Base-by-base conservation (phyloP, 2,797 vertebrate species). In the Notolabrus celidotus region DNA sequence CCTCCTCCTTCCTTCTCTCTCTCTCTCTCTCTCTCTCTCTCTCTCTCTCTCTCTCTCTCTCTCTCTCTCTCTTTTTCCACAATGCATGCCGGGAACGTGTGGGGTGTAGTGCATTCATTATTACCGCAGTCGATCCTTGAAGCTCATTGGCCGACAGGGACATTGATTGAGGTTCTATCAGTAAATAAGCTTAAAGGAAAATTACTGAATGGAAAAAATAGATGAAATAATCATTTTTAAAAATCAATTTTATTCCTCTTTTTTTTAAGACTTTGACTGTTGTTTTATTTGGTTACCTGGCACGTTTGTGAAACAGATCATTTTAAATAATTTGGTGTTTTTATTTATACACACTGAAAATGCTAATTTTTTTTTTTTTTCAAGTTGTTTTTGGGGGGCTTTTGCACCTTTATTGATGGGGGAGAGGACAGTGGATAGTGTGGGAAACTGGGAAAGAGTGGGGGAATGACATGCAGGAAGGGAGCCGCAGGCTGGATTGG, bases 1-100 rank as follows among this genome's bases (percentile, higher is more conserved):
- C n/a, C n/a, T n/a, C n/a, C n/a, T n/a, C n/a, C n/a, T n/a, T n/a
- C n/a, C n/a, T n/a, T n/a, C n/a, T n/a, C n/a, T n/a, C n/a, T 53
- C 16, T 62, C 47, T 54, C 22, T 50, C 36, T 27, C 56, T 16
- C 55, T 69, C 68, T 66, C 67, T 53, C 74, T 58, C 71, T 49
- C 55, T 45, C 29, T 55, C 56, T 22, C 55, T 50, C 60, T 34
- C 63, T n/a, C 80, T 70, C 63, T 39, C 77, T 71, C 52, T 47
- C 54, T 41, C 49, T 52, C 56, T 16, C 67, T 20, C 63, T 43
- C 59, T 45, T 19, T 47, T 43, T 41, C 47, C 82, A 79, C 91
- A 90, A 87, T 92, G 94, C 93, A 93, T 93, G 92, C 89, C 84
- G 93, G 92, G 94, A 93, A 91, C 72, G 53, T 58, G 83, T 85